Conservation (phyloP, 2,888 invertebrate genomes). For the Andrena chrysosceles region DNA sequence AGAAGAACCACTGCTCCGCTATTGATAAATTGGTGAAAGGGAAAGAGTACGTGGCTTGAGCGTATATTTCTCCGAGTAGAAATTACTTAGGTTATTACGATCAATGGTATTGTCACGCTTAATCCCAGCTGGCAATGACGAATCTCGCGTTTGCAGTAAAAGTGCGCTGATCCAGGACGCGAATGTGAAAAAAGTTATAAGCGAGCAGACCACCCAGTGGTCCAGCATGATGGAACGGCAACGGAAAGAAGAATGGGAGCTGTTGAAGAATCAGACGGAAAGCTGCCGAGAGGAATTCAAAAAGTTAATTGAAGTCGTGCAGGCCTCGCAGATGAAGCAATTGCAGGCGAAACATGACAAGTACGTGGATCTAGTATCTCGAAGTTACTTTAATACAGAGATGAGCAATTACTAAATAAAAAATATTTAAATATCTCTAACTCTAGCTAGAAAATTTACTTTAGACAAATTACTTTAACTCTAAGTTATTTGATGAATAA, state of each 20-base stretch:
- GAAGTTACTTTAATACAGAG: not conserved
- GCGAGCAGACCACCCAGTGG: slow-evolving; percentile 89
- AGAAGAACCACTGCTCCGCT: slow-evolving; percentile 86
- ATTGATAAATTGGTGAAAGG: slow-evolving; percentile 88
- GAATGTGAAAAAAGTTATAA: slow-evolving; percentile 85
- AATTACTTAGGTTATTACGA: slow-evolving; percentile 18
- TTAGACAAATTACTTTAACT: too few relatives aligned
- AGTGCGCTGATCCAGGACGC: slow-evolving; percentile 82
- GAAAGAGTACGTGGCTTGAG: slow-evolving; percentile 84
- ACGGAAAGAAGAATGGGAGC: slow-evolving; percentile 87
- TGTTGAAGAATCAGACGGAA: slow-evolving; percentile 86
- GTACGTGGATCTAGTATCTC: slow-evolving; percentile 78
- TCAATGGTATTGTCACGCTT: not conserved
- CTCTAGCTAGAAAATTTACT: too few relatives aligned
- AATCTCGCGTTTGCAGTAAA: slow-evolving; percentile 76
- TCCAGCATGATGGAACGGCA: slow-evolving; percentile 87
- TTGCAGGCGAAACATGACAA: slow-evolving; percentile 87
- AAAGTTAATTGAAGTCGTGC: slow-evolving; percentile 86
- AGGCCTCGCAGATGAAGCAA: slow-evolving; percentile 86
- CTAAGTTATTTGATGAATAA: too few relatives aligned
- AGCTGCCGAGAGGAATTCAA: slow-evolving; percentile 86
- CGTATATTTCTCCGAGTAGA: not conserved
- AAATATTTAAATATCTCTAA: too few relatives aligned
- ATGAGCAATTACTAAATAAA: too few relatives aligned
- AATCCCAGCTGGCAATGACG: not conserved